These are phyloP conservation scores for Cylindroiulus punctatus DNA, from an alignment of 2,888 invertebrate genomes.

Conservation along the genomic window DNA sequence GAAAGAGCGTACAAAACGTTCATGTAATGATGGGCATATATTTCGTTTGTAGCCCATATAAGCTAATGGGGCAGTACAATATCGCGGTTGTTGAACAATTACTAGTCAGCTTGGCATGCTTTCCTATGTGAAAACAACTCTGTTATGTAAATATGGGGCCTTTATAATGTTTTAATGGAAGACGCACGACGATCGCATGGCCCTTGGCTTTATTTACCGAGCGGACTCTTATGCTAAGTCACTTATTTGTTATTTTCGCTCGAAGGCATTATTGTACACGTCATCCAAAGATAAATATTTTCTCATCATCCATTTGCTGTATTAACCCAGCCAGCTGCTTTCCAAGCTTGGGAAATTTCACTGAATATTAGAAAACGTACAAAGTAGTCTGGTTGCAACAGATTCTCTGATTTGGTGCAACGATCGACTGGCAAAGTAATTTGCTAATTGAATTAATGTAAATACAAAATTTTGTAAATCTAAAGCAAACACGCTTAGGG, in stretches of 20 bases:
- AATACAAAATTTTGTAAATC: too few species aligned
- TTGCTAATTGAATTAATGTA: too few species aligned
- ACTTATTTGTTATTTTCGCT: conserved; percentile 27
- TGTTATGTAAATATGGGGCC: not conserved
- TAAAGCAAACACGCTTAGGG: too few species aligned
- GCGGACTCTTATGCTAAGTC: conserved; percentile 15
- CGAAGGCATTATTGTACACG: not conserved
- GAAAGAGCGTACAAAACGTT: not conserved
- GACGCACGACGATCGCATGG: not conserved
- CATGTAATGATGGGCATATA: not conserved
- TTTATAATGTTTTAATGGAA: conserved; percentile 3
- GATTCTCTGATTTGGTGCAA: too few species aligned
- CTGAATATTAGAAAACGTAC: not conserved
- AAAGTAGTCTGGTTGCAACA: too few species aligned
- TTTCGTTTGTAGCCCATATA: not conserved
- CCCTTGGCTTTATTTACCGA: conserved; percentile 27
- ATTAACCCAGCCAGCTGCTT: not conserved
- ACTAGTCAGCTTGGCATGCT: not conserved
- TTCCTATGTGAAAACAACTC: not conserved
- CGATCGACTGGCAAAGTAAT: too few species aligned
- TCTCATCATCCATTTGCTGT: not conserved
- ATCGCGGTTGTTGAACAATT: not conserved
- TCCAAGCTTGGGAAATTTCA: not conserved
- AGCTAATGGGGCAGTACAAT: not conserved
- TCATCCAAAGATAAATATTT: conserved; percentile 16